Percentiles rank a stretch among this genome's conserved stretches.
These are phyloP conservation scores for Liodrosophila aerea DNA, from an alignment of 2,888 invertebrate genomes.

Conservation along the genomic window DNA sequence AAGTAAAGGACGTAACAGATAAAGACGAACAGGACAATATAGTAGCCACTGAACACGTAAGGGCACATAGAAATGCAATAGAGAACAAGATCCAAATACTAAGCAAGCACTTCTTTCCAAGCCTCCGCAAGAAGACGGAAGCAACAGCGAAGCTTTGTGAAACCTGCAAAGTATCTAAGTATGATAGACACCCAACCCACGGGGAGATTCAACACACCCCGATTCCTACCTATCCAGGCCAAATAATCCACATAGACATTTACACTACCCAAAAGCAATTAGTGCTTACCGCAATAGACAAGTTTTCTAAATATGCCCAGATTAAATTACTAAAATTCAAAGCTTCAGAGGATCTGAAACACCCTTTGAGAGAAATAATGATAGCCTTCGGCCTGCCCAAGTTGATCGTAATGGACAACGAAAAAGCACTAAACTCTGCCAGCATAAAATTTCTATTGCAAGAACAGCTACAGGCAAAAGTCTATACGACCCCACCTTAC, in stretches of 20 bases:
- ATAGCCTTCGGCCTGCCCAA: slow-evolving; percentile 4
- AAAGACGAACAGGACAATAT: not conserved
- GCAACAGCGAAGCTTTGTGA: not conserved
- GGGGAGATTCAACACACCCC: not conserved
- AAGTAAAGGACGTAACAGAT: slow-evolving; percentile 13
- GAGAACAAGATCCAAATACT: slow-evolving; percentile 32
- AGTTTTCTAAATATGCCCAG: not conserved
- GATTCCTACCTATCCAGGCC: not conserved
- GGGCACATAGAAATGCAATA: slow-evolving; percentile 21
- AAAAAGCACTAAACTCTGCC: slow-evolving; percentile 39
- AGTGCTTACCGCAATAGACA: not conserved
- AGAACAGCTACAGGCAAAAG: slow-evolving; percentile 26
- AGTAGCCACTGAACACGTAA: slow-evolving; percentile 11
- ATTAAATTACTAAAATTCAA: not conserved
- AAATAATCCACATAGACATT: not conserved
- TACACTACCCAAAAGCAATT: not conserved
- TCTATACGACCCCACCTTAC: not conserved
- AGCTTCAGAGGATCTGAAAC: not conserved
- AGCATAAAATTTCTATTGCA: slow-evolving; percentile 44
- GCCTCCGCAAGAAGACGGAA: not conserved
- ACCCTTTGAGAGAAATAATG: not conserved
- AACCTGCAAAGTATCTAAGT: slow-evolving; percentile 2
- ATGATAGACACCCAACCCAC: not conserved
- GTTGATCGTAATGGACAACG: slow-evolving; percentile 37
- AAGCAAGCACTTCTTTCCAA: slow-evolving; percentile 1